Evolutionary conservation across 2,797 vertebrate genomes (phyloP), one percentile per base, ranked within the genome.

Genomic region (Microcaecilia unicolor): DNA sequence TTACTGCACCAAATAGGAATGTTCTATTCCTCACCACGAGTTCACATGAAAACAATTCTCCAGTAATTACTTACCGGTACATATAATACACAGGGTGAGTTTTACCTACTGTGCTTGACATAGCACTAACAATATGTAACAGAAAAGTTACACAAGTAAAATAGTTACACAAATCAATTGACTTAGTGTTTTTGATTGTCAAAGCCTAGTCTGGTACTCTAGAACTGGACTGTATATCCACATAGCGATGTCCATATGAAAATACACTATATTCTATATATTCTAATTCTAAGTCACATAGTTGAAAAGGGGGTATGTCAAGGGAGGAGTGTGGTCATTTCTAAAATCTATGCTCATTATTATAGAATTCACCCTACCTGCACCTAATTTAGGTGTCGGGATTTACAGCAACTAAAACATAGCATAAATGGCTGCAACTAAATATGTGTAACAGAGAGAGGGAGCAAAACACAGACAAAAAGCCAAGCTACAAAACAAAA

Each of bases 1-100:
- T 51, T 66, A 55, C 59, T 48, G 22, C 37, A 22, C 33, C 9
- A 55, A 76, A 75, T 75, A 61, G 54, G 31, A 74, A 67, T 53
- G 22, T 31, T 41, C 62, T 41, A 34, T 34, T 53, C n/a, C 39
- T 38, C 34, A 49, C 25, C 31, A 30, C 38, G 26, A 64, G 48
- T 25, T 41, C 24, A 26, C 29, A 39, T 53, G 57, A 47, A 64
- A 59, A 48, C 33, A 68, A 66, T 65, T 47, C 49, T 52, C 52
- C 15, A 31, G 36, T 40, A 53, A 39, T 46, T 58, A 25, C 33
- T 27, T 43, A 39, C 39, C 36, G 41, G 55, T 51, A 24, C 48
- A 50, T 55, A 23, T 37, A 43, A 34, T 32, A 32, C 21, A 18
- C 21, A 31, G 31, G 22, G 31, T 11, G 24, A 38, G 9, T 35